Base-by-base conservation (phyloP, 2,113 vertebrate genomes). In the Redunca redunca region DNA sequence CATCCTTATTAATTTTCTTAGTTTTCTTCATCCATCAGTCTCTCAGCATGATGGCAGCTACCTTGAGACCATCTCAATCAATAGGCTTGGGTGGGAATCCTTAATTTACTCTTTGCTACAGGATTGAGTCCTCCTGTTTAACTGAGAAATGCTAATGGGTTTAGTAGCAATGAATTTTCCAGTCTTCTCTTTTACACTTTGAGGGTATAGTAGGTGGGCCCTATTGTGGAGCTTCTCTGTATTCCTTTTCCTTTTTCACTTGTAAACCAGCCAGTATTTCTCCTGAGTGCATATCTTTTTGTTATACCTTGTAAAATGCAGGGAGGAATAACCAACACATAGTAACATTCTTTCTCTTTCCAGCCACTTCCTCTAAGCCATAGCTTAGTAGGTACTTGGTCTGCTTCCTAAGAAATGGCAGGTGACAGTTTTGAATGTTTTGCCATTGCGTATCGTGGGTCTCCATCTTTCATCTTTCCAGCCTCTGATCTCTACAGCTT, bases 1-100 rank as follows among this genome's bases (percentile, higher is more conserved):
- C 71, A 78, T 21, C 3, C 21, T 86, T 74, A 88, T 74, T 71
- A 57, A 62, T 84, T 62, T 64, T 53, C 91, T 93, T 80, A 92
- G 57, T 91, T 93, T 57, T 5, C 58, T 88, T 82, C 30, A 25
- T 52, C 43, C 8, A 14, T 96, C 62, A 85, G 28, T 78, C 21
- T 95, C 67, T 84, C 30, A 77, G 58, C 46, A 74, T 53, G 25
- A 46, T 33, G 30, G 52, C 77, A 90, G 92, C 28, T 91, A 6
- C 58, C 82, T 33, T 78, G 67, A 97, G 48, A 84, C n/a, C 28
- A 12, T 88, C 46, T 36, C 33, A 57, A 77, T 77, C 30, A 58
- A 46, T 25, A 74, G 36, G 17, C 43, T 48, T 52, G 71, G n/a
- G 23, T 28, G 55, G 53, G 33, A 67, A 30, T 58, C 58, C 25